phyloP scores from a whole-genome alignment of 2,888 invertebrate species.

The Malachius bipustulatus region DNA sequence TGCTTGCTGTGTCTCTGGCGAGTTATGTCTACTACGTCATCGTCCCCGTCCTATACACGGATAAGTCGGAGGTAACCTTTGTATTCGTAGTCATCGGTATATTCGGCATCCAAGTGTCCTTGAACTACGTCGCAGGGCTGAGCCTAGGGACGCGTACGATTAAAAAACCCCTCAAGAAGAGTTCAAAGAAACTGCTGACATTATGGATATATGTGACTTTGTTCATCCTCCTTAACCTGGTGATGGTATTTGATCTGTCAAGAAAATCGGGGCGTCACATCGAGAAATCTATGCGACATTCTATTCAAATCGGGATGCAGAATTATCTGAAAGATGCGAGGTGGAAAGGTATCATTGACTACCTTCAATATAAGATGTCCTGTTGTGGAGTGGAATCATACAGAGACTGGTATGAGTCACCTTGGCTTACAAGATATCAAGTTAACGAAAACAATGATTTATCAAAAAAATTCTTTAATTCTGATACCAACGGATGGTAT shows the following conservation, averaged over 20 bases:
- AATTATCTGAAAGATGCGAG: conserved; percentile 44
- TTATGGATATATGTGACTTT: conserved; percentile 32
- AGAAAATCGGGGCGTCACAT: conserved; percentile 34
- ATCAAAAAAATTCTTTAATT: conserved; percentile 27
- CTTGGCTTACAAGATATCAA: conserved; percentile 46
- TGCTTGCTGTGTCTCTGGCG: conserved; percentile 28
- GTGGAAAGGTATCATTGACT: conserved; percentile 47
- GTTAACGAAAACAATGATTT: conserved; percentile 25
- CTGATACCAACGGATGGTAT: conserved; percentile 28
- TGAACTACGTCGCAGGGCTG: conserved; percentile 32
- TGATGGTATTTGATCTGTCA: conserved; percentile 29
- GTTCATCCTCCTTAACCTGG: conserved; percentile 29
- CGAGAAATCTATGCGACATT: conserved; percentile 37
- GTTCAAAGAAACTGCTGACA: conserved; percentile 31
- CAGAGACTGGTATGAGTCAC: conserved; percentile 46
- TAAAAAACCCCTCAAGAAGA: conserved; percentile 33
- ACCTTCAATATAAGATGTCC: conserved; percentile 42
- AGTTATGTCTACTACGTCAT: conserved; percentile 30
- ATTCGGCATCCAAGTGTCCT: conserved; percentile 31
- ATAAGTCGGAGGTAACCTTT: conserved; percentile 34
- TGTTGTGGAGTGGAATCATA: conserved; percentile 47
- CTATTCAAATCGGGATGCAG: conserved; percentile 44
- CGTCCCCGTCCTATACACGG: conserved; percentile 32
- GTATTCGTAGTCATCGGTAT: conserved; percentile 33
- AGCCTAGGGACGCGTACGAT: conserved; percentile 33